Conservation (phyloP, 2,797 vertebrate genomes). For the Pantherophis vulpinus region DNA sequence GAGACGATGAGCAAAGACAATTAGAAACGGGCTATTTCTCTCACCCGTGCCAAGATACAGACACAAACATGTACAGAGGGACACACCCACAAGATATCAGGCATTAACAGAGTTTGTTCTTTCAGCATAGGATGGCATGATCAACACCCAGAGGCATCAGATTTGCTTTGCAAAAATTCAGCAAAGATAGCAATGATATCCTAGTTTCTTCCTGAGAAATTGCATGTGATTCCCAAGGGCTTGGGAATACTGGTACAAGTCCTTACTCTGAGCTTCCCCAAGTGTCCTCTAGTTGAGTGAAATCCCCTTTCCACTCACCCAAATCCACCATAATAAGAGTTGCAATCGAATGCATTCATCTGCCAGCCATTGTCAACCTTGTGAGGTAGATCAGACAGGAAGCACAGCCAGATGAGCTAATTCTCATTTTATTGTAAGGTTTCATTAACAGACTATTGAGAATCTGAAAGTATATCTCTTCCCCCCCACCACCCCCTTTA, state of each 20-base stretch:
- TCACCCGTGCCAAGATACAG: background rate
- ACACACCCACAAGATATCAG: constrained; percentile 25
- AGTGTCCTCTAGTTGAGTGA: background rate
- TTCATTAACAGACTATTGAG: background rate
- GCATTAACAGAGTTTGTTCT: constrained; percentile 41
- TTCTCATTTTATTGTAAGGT: background rate
- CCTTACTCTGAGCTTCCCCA: background rate
- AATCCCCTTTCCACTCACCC: background rate
- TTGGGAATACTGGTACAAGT: background rate
- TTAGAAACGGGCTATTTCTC: constrained; percentile 43
- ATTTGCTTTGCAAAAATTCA: constrained; percentile 17
- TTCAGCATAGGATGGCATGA: constrained; percentile 15
- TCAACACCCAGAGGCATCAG: constrained; percentile 48
- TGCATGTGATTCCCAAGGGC: constrained; percentile 27
- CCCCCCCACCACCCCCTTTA: background rate
- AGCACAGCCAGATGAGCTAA: background rate
- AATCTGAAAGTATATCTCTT: background rate
- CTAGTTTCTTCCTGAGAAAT: constrained; percentile 38
- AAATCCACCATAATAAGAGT: background rate
- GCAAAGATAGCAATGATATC: constrained; percentile 13
- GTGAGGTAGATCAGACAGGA: background rate
- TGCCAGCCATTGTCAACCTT: background rate
- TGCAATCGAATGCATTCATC: background rate
- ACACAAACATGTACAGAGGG: background rate
- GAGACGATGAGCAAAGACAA: constrained; percentile 13